Evolutionary conservation across 2,797 vertebrate genomes (phyloP).

Genomic region (Hirundo rustica): DNA sequence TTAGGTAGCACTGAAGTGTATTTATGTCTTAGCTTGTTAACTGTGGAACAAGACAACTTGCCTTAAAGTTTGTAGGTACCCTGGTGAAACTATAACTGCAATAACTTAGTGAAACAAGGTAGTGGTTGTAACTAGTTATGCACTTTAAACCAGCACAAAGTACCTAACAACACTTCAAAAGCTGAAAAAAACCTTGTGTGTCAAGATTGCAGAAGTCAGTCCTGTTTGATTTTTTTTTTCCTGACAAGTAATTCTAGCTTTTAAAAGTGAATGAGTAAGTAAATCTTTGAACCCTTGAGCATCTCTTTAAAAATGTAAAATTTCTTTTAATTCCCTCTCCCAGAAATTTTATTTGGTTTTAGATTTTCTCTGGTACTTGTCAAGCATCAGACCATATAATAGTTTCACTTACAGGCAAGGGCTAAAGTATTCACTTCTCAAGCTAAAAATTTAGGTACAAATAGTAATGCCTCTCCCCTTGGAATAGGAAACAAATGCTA

Average conservation of each 20-base stretch:
- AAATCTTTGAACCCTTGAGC: not conserved
- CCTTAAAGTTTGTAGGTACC: not conserved
- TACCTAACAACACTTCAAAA: not conserved
- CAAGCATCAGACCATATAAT: not conserved
- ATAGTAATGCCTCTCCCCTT: not conserved
- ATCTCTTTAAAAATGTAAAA: not conserved
- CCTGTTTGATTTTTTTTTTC: not conserved
- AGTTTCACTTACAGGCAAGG: not conserved
- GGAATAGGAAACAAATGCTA: not conserved
- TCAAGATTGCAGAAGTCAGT: not conserved
- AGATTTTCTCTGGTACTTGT: not conserved
- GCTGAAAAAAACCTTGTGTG: not conserved
- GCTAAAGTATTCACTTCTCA: not conserved
- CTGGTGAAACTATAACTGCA: not conserved
- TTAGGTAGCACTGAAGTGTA: not conserved
- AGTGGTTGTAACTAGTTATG: not conserved
- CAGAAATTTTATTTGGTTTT: not conserved
- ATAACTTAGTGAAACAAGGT: not conserved
- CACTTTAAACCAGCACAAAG: not conserved
- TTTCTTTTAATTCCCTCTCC: fast-evolving
- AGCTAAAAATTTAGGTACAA: not conserved
- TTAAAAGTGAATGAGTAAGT: not conserved
- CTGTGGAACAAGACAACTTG: not conserved
- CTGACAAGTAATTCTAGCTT: not conserved
- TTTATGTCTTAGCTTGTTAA: not conserved